phyloP scores from a whole-genome alignment of 2,888 invertebrate genomes.

The Noctua comes region DNA sequence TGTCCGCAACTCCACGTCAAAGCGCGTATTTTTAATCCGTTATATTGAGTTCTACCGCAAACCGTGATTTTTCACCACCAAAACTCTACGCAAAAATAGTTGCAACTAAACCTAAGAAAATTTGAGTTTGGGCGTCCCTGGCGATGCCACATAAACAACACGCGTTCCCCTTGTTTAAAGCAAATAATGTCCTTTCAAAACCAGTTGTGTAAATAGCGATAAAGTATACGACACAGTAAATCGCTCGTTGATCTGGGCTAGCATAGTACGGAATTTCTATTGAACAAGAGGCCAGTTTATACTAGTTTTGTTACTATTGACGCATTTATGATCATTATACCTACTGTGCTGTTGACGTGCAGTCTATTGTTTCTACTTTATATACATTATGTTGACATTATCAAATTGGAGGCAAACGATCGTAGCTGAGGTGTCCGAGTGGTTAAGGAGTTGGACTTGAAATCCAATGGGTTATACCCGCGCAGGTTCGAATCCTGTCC shows the following conservation, averaged over 20 bases:
- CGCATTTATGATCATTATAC: not conserved
- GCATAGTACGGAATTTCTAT: not conserved
- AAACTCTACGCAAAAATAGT: too few species aligned
- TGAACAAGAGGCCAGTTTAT: not conserved
- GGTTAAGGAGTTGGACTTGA: slow-evolving; percentile 91
- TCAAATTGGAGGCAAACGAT: not conserved
- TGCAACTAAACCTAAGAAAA: too few species aligned
- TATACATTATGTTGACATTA: not conserved
- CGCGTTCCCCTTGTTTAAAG: not conserved
- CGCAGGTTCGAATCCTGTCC: slow-evolving; percentile 91
- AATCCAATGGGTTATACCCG: slow-evolving; percentile 91
- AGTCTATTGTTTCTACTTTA: not conserved
- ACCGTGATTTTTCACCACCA: too few species aligned
- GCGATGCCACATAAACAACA: too few species aligned
- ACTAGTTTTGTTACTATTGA: not conserved
- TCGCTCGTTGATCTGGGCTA: not conserved
- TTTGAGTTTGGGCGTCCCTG: too few species aligned
- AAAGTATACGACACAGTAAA: not conserved
- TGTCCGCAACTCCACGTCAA: too few species aligned
- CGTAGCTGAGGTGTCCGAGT: slow-evolving; percentile 90
- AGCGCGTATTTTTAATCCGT: too few species aligned
- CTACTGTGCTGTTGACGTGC: not conserved
- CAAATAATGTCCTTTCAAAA: not conserved
- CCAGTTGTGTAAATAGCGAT: not conserved
- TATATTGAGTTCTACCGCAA: too few species aligned